Conservation (phyloP, 2,113 vertebrate species). For the Indicator maculatus region DNA sequence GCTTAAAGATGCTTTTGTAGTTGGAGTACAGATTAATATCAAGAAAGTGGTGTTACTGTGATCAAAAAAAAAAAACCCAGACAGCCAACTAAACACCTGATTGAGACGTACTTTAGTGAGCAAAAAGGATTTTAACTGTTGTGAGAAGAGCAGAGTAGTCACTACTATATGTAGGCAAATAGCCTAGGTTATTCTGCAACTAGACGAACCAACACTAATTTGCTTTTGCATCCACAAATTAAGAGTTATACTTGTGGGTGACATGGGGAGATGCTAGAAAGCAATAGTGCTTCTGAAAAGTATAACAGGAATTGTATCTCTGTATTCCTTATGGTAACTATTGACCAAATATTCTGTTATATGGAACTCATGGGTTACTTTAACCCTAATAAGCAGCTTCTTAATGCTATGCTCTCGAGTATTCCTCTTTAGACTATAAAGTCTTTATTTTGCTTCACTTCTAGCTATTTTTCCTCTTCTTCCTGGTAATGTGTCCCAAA, state of each 20-base stretch:
- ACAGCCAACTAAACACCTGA: background rate
- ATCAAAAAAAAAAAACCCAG: background rate
- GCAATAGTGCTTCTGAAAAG: background rate
- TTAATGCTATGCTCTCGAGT: slow-evolving; percentile 9
- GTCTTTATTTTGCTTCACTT: slow-evolving; percentile 72
- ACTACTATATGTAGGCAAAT: background rate
- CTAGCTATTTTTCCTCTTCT: slow-evolving; percentile 70
- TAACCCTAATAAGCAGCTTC: background rate
- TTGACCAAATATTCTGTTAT: background rate
- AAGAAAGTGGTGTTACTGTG: background rate
- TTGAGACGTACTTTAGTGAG: background rate
- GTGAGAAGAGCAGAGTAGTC: background rate
- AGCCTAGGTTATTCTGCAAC: background rate
- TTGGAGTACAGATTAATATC: background rate
- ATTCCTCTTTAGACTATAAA: slow-evolving; percentile 35
- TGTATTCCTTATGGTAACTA: background rate
- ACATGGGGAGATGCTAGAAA: background rate
- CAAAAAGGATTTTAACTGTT: background rate
- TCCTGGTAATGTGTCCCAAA: slow-evolving; percentile 77
- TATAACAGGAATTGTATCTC: background rate
- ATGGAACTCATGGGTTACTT: background rate
- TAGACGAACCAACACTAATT: background rate
- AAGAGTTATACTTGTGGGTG: rapidly evolving
- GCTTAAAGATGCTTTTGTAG: background rate
- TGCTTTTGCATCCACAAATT: background rate